These are phyloP conservation scores for Nemotelus pantherinus DNA, from an alignment of 2,888 invertebrate genomes.

Conservation along the genomic window DNA sequence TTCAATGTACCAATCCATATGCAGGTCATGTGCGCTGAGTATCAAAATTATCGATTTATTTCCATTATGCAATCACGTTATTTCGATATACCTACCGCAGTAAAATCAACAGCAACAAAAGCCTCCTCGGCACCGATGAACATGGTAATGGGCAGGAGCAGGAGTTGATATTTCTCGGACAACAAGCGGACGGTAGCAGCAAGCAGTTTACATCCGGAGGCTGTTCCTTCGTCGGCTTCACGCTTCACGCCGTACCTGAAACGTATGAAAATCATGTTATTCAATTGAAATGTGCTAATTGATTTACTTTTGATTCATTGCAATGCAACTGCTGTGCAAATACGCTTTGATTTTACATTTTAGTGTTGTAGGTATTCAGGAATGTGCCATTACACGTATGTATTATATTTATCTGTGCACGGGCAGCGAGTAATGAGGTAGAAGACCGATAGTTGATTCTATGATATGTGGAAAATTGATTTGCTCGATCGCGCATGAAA, in stretches of 20 bases:
- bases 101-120: slow-evolving; percentile 86
- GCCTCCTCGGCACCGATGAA: slow-evolving; percentile 96
- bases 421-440: too few species aligned
- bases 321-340: too few species aligned
- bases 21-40: too few species aligned
- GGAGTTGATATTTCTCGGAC: slow-evolving; percentile 79
- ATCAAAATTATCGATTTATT: too few species aligned
- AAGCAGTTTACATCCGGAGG: slow-evolving; percentile 70
- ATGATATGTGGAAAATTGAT: too few species aligned
- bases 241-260: slow-evolving; percentile 70
- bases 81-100: slow-evolving; percentile 69
- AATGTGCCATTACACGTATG: too few species aligned
- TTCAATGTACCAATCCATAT: too few species aligned
- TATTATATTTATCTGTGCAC: too few species aligned
- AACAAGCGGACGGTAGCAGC: slow-evolving; percentile 83
- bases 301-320: neutral
- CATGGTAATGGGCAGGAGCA: slow-evolving; percentile 89
- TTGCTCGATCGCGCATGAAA: too few species aligned
- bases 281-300: neutral
- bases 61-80: neutral
- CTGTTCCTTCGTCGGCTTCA: slow-evolving; percentile 63
- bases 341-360: too few species aligned
- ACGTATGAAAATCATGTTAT: neutral
- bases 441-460: too few species aligned
- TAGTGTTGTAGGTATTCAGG: too few species aligned